Conservation (phyloP, 2,113 vertebrate species). For the Lanius collurio region DNA sequence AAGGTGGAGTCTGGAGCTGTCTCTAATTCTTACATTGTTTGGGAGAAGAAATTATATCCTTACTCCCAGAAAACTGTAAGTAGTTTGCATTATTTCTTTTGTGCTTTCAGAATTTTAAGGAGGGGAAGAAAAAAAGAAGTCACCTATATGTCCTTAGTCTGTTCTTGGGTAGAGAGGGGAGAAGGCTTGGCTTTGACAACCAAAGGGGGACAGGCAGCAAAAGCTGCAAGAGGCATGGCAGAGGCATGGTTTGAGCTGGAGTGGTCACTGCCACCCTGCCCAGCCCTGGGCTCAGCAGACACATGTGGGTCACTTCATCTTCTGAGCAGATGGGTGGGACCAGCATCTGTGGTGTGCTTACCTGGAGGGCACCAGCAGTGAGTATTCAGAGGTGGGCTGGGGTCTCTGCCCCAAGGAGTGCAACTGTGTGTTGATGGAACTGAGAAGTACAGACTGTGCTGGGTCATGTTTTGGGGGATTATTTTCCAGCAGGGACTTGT, state of each 20-base stretch:
- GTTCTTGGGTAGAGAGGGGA: background rate
- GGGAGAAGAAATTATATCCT: constrained; percentile 25
- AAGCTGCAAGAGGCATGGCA: background rate
- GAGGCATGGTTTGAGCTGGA: background rate
- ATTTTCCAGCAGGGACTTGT: background rate
- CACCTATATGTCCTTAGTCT: background rate
- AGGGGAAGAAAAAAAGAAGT: background rate
- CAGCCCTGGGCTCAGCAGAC: background rate
- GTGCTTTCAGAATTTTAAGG: background rate
- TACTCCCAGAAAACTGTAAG: constrained; percentile 39
- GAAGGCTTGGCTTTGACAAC: background rate
- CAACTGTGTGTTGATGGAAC: background rate
- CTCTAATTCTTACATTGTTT: constrained; percentile 36
- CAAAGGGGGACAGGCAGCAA: background rate
- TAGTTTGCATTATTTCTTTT: background rate
- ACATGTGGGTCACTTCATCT: too few species aligned
- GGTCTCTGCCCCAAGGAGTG: background rate
- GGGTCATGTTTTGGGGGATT: too few species aligned
- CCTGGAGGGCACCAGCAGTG: background rate
- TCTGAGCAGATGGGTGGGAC: background rate
- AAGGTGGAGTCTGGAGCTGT: constrained; percentile 36
- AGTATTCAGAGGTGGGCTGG: background rate
- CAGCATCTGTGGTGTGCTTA: background rate
- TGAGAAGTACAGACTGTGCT: accelerated
- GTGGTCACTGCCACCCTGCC: background rate